Base-by-base conservation (phyloP, 2,797 vertebrate species). In the Fistularia commersonii region DNA sequence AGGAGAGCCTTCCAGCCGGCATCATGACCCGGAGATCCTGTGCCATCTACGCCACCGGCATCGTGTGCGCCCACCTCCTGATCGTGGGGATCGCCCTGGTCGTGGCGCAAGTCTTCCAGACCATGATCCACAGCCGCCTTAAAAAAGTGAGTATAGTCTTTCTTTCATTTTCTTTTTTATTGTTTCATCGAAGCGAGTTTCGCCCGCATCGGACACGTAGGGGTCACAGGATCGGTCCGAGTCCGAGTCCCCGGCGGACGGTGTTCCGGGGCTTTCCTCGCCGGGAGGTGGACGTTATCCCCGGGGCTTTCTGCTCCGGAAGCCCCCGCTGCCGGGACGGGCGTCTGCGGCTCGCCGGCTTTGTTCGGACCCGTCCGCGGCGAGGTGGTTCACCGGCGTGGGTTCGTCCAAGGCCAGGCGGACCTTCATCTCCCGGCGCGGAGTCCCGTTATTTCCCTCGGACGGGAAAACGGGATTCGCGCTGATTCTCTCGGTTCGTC, bases 101-200 rank as follows among this genome's bases (percentile, higher is more conserved):
- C 46, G 86, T 91, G 78, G 88, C 87, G 72, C 91, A 92, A 76
- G 90, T 92, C 86, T 92, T 91, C 76, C 91, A 91, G 76, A 92
- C 90, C 46, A 65, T 90, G 84, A 91, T 92, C 5, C 77, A 91
- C 54, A 88, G 78, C 59, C 83, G 90, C 48, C 62, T 92, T 54
- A 92, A 92, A 79, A 83, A 91, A 89, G 91, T 92, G 51, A 85
- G 86, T 45, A 11, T 1, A 0, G 1, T 11, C 7, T 5, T 0
- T 4, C 6, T 6, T n/a, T 12, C 1, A 3, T 42, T 6, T 1
- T 12, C 8, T 14, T 8, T n/a, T n/a, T n/a, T n/a, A n/a, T n/a
- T n/a, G n/a, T n/a, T n/a, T n/a, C n/a, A n/a, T n/a, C n/a, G n/a
- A n/a, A n/a, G n/a, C n/a, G n/a, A n/a, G n/a, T n/a, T n/a, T n/a